A percentile compares a stretch with the other conserved stretches of the same genome.
phyloP scores from a whole-genome alignment of 2,113 vertebrate species.

The Phalacrocorax carbo region DNA sequence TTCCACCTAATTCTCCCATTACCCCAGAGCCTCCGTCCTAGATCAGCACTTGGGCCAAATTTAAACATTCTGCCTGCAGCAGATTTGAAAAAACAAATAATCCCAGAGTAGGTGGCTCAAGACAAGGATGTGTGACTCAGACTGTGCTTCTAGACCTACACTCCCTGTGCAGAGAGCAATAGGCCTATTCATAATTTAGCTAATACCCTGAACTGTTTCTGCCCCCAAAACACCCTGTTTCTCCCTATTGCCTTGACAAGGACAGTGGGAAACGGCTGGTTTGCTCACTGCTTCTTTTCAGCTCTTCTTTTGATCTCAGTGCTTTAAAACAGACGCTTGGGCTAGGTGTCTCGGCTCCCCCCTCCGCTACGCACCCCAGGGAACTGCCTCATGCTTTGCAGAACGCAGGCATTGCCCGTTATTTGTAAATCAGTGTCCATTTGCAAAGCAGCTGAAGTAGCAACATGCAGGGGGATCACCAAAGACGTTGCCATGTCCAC shows the following conservation, averaged over 20 bases:
- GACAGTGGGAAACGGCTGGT: not conserved
- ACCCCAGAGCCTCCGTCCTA: not conserved
- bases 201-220: not conserved
- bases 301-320: not conserved
- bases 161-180: not conserved
- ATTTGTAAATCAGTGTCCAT: not conserved
- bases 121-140: not conserved
- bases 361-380: not conserved
- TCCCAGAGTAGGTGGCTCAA: not conserved
- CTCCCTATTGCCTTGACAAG: not conserved
- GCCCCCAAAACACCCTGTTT: not conserved
- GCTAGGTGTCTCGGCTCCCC: not conserved
- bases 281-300: not conserved
- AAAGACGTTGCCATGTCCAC: not conserved
- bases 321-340: not conserved
- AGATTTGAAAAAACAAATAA: not conserved
- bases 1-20: not conserved
- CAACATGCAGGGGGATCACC: not conserved
- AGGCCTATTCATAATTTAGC: not conserved
- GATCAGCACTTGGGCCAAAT: not conserved
- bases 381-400: not conserved
- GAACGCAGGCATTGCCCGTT: not conserved
- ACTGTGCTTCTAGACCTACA: not conserved
- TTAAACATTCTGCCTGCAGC: conserved; percentile 3
- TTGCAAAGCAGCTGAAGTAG: not conserved